Conservation (phyloP, 2,888 invertebrate species). For the Ceraclea dissimilis region DNA sequence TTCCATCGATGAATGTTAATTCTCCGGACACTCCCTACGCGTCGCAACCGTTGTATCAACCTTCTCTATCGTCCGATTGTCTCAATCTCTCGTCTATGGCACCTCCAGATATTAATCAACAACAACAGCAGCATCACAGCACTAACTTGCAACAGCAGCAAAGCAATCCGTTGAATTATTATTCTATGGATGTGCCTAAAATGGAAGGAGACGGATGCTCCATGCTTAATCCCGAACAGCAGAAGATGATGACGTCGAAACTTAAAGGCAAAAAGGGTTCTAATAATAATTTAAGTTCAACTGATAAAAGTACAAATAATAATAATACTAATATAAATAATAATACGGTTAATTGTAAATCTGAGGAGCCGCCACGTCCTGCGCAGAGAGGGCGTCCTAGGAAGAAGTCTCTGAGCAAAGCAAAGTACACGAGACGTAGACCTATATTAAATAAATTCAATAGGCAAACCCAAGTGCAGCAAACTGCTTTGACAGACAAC, state of each 20-base stretch:
- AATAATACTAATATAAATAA: background rate
- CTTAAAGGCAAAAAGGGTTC: slow-evolving; percentile 1
- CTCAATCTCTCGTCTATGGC: background rate
- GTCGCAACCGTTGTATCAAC: background rate
- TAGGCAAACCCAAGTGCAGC: background rate
- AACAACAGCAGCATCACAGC: background rate
- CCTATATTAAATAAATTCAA: background rate
- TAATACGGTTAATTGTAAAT: background rate
- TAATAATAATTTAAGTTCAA: background rate
- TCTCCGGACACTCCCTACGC: slow-evolving; percentile 13
- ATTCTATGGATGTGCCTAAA: too few relatives aligned
- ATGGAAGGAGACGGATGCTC: background rate
- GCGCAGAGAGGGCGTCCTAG: slow-evolving; percentile 22
- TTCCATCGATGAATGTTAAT: slow-evolving; percentile 18
- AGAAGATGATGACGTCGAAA: background rate
- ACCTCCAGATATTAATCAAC: background rate
- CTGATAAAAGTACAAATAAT: background rate
- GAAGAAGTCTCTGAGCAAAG: slow-evolving; percentile 23
- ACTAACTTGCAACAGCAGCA: background rate
- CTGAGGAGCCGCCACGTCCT: slow-evolving; percentile 25
- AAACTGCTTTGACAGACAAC: background rate
- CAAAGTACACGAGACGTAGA: slow-evolving; percentile 24
- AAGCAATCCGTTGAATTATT: too few relatives aligned
- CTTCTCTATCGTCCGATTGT: background rate
- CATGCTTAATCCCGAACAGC: background rate